Conservation (phyloP, 2,888 invertebrate species). For the Latheticus oryzae region DNA sequence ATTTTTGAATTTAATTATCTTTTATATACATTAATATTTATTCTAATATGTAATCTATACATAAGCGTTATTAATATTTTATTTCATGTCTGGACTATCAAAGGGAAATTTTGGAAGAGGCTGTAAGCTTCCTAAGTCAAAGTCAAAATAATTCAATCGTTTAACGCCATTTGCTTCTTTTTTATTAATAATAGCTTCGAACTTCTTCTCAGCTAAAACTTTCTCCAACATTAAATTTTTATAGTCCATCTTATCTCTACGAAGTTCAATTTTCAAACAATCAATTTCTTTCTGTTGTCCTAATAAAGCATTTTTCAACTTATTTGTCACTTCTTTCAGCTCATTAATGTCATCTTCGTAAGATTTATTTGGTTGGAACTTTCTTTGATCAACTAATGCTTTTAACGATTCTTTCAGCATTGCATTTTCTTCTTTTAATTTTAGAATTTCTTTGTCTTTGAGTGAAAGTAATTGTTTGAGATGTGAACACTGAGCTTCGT, state of each 20-base stretch:
- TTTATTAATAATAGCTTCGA: conserved; percentile 44
- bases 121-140: conserved; percentile 51
- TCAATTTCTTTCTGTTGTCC: conserved; percentile 57
- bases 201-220: conserved; percentile 50
- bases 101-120: conserved; percentile 56
- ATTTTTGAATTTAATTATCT: no score
- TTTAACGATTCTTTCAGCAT: conserved; percentile 52
- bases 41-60: no score
- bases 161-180: conserved; percentile 19
- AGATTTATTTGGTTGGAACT: conserved; percentile 34
- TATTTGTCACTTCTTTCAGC: conserved; percentile 48
- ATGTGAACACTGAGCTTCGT: conserved; percentile 12
- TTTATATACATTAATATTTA: no score
- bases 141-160: conserved; percentile 44
- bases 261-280: conserved; percentile 53
- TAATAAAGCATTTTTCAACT: conserved; percentile 49
- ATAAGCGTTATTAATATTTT: no score
- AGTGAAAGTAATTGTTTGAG: conserved; percentile 24
- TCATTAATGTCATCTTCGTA: conserved; percentile 52
- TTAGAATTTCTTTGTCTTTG: conserved; percentile 47
- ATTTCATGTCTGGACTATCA: conserved; percentile 4
- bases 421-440: conserved; percentile 55
- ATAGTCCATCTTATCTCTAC: conserved; percentile 51
- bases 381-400: conserved; percentile 45
- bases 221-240: conserved; percentile 53